Evolutionary conservation across 2,888 invertebrate species (phyloP).

Genomic region (Polydrusus tereticollis): DNA sequence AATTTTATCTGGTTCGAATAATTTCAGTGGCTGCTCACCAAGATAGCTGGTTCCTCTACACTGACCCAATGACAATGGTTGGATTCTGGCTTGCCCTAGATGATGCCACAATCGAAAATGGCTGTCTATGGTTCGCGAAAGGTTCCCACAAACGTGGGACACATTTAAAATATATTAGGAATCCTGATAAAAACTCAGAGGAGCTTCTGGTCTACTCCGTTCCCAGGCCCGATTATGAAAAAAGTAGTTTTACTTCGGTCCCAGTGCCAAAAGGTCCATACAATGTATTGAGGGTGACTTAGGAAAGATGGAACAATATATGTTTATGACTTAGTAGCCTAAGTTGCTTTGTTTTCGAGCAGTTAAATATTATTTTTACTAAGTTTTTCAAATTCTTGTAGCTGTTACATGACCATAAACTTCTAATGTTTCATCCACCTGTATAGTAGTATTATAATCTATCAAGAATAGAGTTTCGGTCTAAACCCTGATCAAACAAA

Average conservation of each 20-base stretch:
- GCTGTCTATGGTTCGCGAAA: constrained; percentile 92
- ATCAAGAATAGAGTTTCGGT: too few species aligned
- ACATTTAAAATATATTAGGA: constrained; percentile 79
- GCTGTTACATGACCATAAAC: too few species aligned
- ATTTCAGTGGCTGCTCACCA: constrained; percentile 81
- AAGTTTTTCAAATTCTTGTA: too few species aligned
- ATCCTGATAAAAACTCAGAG: constrained; percentile 74
- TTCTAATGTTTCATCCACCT: too few species aligned
- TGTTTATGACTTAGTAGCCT: too few species aligned
- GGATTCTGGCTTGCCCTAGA: constrained; percentile 98
- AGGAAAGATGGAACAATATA: too few species aligned
- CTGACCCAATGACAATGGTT: constrained; percentile 83
- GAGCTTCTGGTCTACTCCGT: constrained; percentile 78
- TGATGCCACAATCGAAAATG: constrained; percentile 92
- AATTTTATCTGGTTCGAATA: too few species aligned
- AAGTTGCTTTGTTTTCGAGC: too few species aligned
- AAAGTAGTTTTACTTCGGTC: constrained; percentile 81
- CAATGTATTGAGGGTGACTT: too few species aligned
- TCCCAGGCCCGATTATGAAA: constrained; percentile 77
- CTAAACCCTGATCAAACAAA: too few species aligned
- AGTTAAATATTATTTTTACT: too few species aligned
- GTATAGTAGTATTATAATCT: too few species aligned
- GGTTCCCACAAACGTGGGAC: constrained; percentile 90
- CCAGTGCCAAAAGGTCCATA: constrained; percentile 92
- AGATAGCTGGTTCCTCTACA: constrained; percentile 90